Conservation (phyloP, 2,797 vertebrate species). For the Cephalopachus bancanus region DNA sequence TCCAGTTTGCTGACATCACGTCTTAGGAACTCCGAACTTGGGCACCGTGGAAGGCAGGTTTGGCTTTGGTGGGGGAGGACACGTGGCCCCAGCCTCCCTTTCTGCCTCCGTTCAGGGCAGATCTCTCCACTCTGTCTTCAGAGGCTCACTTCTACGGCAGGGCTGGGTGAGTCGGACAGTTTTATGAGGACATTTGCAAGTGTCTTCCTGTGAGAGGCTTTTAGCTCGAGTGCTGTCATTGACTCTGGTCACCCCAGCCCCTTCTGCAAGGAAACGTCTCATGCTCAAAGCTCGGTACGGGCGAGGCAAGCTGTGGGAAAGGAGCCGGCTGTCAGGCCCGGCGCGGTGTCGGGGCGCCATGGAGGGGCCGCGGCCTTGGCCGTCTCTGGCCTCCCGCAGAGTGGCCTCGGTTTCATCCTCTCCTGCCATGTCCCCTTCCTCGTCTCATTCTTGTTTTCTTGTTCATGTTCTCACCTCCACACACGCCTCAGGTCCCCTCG, state of each 20-base stretch:
- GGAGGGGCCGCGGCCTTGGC: no score
- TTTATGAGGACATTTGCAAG: slow-evolving; percentile 65
- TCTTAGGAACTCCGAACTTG: no score
- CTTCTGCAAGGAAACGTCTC: slow-evolving; percentile 37
- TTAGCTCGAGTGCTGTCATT: slow-evolving; percentile 27
- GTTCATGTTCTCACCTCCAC: background rate
- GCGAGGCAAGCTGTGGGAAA: background rate
- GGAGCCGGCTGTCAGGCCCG: background rate
- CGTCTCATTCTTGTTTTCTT: background rate
- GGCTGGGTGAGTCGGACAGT: slow-evolving; percentile 10
- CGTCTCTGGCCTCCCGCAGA: background rate
- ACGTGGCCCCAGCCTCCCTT: rapidly evolving
- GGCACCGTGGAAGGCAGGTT: background rate
- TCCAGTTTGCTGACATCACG: background rate
- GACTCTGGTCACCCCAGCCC: slow-evolving; percentile 8
- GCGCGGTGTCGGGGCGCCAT: no score
- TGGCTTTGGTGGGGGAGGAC: background rate
- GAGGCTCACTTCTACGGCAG: background rate
- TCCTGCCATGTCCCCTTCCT: background rate
- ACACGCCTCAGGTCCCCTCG: background rate
- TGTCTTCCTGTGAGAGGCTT: slow-evolving; percentile 55
- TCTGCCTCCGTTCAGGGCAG: background rate
- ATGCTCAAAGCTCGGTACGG: background rate
- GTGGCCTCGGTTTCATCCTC: background rate
- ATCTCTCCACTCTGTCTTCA: slow-evolving; percentile 13